These are phyloP conservation scores for Ochropleura leucogaster DNA, from an alignment of 2,888 invertebrate species.

Conservation along the genomic window DNA sequence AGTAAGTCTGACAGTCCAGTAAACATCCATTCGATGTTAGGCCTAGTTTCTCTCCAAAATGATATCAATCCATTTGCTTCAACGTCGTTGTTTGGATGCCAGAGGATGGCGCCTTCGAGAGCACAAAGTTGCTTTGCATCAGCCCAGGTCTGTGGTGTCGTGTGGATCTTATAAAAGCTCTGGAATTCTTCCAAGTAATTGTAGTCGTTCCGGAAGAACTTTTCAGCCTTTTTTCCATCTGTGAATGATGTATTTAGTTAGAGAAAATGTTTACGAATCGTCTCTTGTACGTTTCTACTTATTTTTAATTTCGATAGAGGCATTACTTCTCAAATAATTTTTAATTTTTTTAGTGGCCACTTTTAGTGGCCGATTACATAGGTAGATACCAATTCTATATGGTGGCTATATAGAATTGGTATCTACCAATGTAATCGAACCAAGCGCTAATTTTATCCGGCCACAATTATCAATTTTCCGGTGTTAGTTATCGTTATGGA, in stretches of 20 bases:
- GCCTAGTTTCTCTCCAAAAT: conserved; percentile 13
- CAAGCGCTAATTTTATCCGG: background rate
- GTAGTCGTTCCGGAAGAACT: conserved; percentile 63
- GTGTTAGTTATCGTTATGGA: background rate
- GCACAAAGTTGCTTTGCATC: conserved; percentile 21
- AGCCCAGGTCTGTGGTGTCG: background rate
- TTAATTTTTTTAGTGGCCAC: background rate
- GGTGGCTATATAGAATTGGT: no score
- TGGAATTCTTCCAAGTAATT: conserved; percentile 58
- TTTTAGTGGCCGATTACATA: background rate
- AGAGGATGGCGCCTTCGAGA: conserved; percentile 11
- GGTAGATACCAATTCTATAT: background rate
- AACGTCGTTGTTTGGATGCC: conserved; percentile 2
- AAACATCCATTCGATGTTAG: background rate
- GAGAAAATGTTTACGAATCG: background rate
- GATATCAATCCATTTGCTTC: background rate
- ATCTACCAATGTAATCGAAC: background rate
- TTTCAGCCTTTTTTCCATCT: conserved; percentile 54
- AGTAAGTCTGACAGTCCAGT: conserved; percentile 60
- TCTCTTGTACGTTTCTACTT: background rate
- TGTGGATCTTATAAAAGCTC: conserved; percentile 37
- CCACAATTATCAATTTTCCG: background rate
- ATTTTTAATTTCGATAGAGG: background rate
- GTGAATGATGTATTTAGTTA: background rate
- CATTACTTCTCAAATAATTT: background rate